These are phyloP conservation scores for Camelus dromedarius DNA, from an alignment of 2,113 vertebrate genomes.

Conservation along the genomic window DNA sequence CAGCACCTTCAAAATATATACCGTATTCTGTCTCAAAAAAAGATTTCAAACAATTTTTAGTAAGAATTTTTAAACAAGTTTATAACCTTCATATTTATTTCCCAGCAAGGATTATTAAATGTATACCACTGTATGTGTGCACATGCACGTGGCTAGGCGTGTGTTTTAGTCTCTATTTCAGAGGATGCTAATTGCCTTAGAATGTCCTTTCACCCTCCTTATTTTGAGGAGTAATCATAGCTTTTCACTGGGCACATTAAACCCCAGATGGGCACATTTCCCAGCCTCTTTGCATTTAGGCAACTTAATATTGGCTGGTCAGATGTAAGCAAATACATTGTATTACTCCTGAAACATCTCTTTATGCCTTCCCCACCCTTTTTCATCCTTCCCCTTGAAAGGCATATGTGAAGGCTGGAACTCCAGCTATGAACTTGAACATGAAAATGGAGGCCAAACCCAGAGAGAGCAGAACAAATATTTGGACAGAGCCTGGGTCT, in stretches of 20 bases:
- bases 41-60: background rate
- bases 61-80: background rate
- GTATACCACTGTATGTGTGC: background rate
- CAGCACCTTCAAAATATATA: background rate
- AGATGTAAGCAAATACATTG: background rate
- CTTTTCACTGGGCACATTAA: background rate
- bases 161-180: background rate
- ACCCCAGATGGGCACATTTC: background rate
- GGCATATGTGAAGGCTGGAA: too few relatives aligned
- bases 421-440: background rate
- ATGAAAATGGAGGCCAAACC: background rate
- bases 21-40: background rate
- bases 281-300: background rate
- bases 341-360: background rate
- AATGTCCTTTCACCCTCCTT: background rate
- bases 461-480: background rate
- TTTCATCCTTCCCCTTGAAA: background rate
- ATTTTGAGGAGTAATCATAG: background rate
- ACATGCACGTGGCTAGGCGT: background rate
- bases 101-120: background rate
- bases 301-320: background rate
- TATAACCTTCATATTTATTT: background rate
- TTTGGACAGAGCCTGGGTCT: background rate
- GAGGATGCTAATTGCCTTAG: background rate
- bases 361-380: background rate